Percentiles rank a stretch among this genome's conserved stretches.
Evolutionary conservation across 2,797 vertebrate species (phyloP).

Genomic region (Sebastes umbrosus): DNA sequence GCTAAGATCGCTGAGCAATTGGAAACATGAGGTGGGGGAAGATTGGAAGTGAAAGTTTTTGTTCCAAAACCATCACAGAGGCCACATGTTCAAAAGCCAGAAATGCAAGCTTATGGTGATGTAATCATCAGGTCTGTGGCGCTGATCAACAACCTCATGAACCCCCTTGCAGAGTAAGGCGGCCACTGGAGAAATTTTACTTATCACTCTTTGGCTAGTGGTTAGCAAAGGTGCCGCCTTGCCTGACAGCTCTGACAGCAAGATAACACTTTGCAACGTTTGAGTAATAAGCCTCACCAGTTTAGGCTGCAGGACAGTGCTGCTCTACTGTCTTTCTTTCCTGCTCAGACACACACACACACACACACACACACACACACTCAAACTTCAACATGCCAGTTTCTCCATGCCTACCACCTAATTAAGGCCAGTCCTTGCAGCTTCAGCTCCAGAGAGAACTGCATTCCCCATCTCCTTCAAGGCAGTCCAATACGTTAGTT

Average conservation of each 20-base stretch:
- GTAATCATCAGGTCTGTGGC: slow-evolving; percentile 18
- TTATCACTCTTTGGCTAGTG: slow-evolving; percentile 51
- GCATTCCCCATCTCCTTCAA: slow-evolving; percentile 70
- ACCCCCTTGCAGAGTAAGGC: slow-evolving; percentile 6
- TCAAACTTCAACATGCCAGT: slow-evolving; percentile 66
- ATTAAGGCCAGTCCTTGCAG: slow-evolving; percentile 80
- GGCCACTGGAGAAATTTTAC: slow-evolving; percentile 18
- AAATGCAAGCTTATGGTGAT: slow-evolving; percentile 19
- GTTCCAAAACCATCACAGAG: background rate
- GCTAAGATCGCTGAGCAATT: background rate
- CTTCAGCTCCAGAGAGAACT: slow-evolving; percentile 72
- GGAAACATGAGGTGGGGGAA: background rate
- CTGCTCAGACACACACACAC: slow-evolving; percentile 10
- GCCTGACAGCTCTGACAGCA: slow-evolving; percentile 58
- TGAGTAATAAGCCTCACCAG: slow-evolving; percentile 72
- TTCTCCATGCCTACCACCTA: slow-evolving; percentile 75
- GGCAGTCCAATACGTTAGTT: slow-evolving; percentile 68
- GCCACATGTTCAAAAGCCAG: background rate
- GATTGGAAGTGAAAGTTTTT: background rate
- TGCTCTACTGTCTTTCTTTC: slow-evolving; percentile 49
- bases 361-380: background rate
- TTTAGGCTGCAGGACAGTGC: slow-evolving; percentile 65
- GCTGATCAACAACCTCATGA: slow-evolving; percentile 20
- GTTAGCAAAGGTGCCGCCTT: slow-evolving; percentile 59
- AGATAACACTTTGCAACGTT: slow-evolving; percentile 63